These are phyloP conservation scores for Hyperopisus bebe DNA, from an alignment of 2,113 vertebrate genomes.

Conservation along the genomic window DNA sequence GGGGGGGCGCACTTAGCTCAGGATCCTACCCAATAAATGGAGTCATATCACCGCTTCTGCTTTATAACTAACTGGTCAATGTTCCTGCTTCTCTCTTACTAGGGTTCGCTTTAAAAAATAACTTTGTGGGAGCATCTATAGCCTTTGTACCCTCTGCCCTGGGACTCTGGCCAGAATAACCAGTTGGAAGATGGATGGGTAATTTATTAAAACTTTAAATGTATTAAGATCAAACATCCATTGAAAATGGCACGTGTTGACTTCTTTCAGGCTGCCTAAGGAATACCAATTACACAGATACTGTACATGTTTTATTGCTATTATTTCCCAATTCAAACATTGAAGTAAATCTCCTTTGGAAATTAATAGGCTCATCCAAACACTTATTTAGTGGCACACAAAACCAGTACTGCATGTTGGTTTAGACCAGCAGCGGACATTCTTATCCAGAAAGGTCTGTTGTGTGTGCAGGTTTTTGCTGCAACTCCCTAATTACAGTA, in stretches of 20 bases:
- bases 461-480: too few relatives aligned
- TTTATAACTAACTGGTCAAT: neutral
- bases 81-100: neutral
- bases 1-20: neutral
- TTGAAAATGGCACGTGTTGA: neutral
- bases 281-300: neutral
- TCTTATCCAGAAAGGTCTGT: too few relatives aligned
- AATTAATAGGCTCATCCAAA: neutral
- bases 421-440: neutral
- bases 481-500: too few relatives aligned
- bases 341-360: neutral
- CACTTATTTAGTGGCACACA: neutral
- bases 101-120: neutral
- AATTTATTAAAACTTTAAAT: neutral
- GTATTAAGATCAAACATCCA: neutral
- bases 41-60: neutral
- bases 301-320: neutral
- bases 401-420: neutral
- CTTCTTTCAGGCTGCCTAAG: neutral
- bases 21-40: neutral
- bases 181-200: neutral
- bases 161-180: neutral
- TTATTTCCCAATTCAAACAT: neutral
- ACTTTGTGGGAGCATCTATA: neutral
- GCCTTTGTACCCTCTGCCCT: neutral